phyloP scores from a whole-genome alignment of 2,888 invertebrate species.

The Ophion ellenae region DNA sequence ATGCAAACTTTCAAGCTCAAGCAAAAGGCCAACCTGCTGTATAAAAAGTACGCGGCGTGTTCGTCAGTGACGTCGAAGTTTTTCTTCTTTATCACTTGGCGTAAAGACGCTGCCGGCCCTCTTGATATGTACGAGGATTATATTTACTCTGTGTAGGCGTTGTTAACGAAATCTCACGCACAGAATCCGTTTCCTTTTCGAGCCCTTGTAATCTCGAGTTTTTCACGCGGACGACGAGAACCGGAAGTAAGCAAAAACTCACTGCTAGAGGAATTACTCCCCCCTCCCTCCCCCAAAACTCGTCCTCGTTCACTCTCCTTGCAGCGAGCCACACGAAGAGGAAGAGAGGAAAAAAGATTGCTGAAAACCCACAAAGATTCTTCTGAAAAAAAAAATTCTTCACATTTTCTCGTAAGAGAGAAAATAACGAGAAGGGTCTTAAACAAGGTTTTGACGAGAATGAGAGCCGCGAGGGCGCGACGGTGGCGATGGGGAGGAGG shows the following conservation, averaged over 20 bases:
- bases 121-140: neutral
- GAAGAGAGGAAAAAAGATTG: conserved; percentile 34
- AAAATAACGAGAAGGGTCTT: conserved; percentile 61
- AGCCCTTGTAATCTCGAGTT: neutral
- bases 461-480: neutral
- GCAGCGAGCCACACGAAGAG: neutral
- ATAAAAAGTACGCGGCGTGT: too few relatives aligned
- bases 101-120: too few relatives aligned
- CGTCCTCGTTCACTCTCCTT: too few relatives aligned
- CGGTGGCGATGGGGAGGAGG: neutral
- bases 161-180: neutral
- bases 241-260: conserved; percentile 7
- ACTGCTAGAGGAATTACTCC: neutral
- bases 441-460: conserved; percentile 22
- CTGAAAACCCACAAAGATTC: conserved; percentile 40
- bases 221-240: neutral
- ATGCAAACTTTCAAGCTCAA: too few relatives aligned
- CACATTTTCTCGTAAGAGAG: conserved; percentile 40
- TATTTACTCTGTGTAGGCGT: too few relatives aligned
- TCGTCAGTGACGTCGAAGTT: too few relatives aligned
- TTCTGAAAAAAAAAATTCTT: neutral
- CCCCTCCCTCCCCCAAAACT: too few relatives aligned
- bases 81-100: too few relatives aligned
- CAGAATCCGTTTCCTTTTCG: neutral
- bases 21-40: too few relatives aligned